phyloP scores from a whole-genome alignment of 2,888 invertebrate genomes.

The Ischnura elegans region DNA sequence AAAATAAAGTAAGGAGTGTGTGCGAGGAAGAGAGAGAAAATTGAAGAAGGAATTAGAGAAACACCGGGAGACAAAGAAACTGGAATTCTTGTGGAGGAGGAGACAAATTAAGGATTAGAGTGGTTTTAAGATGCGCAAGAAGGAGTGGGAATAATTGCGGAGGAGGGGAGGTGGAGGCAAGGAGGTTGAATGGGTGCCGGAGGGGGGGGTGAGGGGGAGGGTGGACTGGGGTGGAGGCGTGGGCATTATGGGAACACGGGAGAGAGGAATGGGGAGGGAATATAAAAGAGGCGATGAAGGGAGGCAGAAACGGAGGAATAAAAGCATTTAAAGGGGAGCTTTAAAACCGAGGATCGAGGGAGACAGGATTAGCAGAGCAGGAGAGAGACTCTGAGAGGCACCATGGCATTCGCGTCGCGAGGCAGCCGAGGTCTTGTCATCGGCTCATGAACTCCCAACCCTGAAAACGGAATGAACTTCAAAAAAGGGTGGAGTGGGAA shows the following conservation, averaged over 20 bases:
- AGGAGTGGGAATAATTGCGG: slow-evolving; percentile 24
- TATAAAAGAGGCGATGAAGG: neutral
- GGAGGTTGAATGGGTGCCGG: neutral
- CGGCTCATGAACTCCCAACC: neutral
- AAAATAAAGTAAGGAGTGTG: neutral
- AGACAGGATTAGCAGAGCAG: neutral
- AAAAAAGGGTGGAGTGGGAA: neutral
- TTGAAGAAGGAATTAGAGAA: slow-evolving; percentile 42
- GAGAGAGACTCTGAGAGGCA: neutral
- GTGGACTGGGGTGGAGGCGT: neutral
- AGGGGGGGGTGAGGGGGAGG: neutral
- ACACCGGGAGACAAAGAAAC: slow-evolving; percentile 53
- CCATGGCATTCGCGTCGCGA: too few species aligned
- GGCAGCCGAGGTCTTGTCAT: neutral
- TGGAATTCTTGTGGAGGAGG: slow-evolving; percentile 39
- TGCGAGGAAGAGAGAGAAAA: neutral
- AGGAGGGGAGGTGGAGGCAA: neutral
- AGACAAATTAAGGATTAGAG: slow-evolving; percentile 62
- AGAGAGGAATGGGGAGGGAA: neutral
- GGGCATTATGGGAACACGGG: neutral
- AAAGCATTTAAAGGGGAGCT: slow-evolving; percentile 30
- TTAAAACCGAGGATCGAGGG: neutral
- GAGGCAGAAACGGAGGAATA: neutral
- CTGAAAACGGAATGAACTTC: neutral
- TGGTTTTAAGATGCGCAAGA: slow-evolving; percentile 27